Conservation (phyloP, 2,888 invertebrate species). For the Villa cingulata region DNA sequence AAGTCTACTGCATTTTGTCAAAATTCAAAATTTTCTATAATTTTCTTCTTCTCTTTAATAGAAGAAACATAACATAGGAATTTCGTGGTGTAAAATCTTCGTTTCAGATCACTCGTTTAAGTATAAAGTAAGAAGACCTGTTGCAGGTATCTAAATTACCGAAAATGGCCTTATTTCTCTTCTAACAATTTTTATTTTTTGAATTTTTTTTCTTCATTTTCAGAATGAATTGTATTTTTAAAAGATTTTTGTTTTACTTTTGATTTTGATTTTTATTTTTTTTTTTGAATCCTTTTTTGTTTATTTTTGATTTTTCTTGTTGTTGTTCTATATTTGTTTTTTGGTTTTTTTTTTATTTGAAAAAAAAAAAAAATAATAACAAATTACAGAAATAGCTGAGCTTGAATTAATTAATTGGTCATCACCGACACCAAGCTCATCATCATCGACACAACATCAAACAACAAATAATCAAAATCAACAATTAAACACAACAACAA, state of each 20-base stretch:
- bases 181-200: too few relatives aligned
- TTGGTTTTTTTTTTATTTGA: background rate
- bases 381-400: conserved; percentile 17
- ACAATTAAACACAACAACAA: conserved; percentile 12
- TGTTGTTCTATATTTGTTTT: too few relatives aligned
- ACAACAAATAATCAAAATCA: conserved; percentile 14
- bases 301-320: too few relatives aligned
- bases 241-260: background rate
- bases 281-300: background rate
- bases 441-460: conserved; percentile 9
- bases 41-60: too few relatives aligned
- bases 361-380: conserved; percentile 4
- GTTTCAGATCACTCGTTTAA: too few relatives aligned
- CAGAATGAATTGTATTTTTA: background rate
- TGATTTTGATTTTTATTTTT: background rate
- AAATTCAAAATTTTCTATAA: too few relatives aligned
- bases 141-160: too few relatives aligned
- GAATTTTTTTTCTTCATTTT: conserved; percentile 1
- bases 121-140: too few relatives aligned
- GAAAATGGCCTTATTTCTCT: too few relatives aligned
- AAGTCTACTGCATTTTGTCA: too few relatives aligned
- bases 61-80: too few relatives aligned
- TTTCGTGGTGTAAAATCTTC: too few relatives aligned
- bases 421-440: conserved; percentile 10
- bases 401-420: conserved; percentile 17